Evolutionary conservation across 2,797 vertebrate species (phyloP).

Genomic region (Mionectes olivaceus): DNA sequence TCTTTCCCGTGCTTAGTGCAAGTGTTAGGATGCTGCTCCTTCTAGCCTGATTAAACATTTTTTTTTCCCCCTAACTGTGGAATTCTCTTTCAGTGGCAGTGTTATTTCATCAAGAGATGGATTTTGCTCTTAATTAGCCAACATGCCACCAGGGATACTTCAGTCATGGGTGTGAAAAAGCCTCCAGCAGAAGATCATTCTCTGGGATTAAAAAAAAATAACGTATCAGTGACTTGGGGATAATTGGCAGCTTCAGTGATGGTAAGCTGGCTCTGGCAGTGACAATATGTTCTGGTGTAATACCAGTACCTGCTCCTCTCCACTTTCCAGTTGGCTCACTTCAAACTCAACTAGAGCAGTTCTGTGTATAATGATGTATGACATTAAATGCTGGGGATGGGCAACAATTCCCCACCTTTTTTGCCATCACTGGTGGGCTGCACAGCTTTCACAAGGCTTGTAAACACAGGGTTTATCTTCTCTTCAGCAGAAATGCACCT

Average conservation of each 20-base stretch:
- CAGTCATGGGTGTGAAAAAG: slow-evolving; percentile 83
- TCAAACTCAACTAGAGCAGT: slow-evolving; percentile 59
- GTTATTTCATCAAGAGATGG: slow-evolving; percentile 84
- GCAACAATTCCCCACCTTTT: not conserved
- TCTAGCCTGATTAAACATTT: slow-evolving; percentile 79
- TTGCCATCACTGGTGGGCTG: not conserved
- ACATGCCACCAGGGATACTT: slow-evolving; percentile 80
- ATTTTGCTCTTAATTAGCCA: slow-evolving; percentile 86
- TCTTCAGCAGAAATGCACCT: not conserved
- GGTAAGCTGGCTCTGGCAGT: slow-evolving; percentile 69
- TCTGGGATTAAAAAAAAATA: slow-evolving; percentile 47
- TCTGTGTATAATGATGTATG: slow-evolving; percentile 12
- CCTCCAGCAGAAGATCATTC: slow-evolving; percentile 80
- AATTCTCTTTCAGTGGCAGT: slow-evolving; percentile 75
- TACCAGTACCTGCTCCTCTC: slow-evolving; percentile 67
- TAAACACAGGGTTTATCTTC: not conserved
- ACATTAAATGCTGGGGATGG: not conserved
- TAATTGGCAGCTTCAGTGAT: slow-evolving; percentile 77
- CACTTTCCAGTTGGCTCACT: slow-evolving; percentile 71
- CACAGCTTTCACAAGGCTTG: not conserved
- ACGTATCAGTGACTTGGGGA: slow-evolving; percentile 72
- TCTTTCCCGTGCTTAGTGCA: slow-evolving; percentile 66
- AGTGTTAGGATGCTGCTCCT: slow-evolving; percentile 71
- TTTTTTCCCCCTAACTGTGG: slow-evolving; percentile 33
- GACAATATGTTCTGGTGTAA: slow-evolving; percentile 74